Conservation (phyloP, 1,140 invertebrate species). For the Globodera ellingtonae region DNA sequence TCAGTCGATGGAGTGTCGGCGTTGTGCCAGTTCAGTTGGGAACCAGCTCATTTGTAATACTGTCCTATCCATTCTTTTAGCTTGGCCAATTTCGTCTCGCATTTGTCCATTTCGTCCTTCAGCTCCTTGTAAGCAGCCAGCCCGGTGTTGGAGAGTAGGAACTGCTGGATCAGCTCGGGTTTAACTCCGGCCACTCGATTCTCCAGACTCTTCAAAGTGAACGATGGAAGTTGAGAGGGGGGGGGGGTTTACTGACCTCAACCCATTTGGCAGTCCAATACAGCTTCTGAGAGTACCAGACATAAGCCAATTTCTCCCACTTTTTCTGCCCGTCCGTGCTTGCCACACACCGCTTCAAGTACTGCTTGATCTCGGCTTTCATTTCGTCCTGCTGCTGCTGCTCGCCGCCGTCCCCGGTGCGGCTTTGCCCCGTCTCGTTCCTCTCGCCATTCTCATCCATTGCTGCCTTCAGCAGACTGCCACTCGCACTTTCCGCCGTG, state of each 20-base stretch:
- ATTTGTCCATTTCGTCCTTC: neutral
- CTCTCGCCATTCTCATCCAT: neutral
- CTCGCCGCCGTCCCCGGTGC: neutral
- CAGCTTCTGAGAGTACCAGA: conserved; percentile 22
- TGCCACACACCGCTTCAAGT: conserved; percentile 7
- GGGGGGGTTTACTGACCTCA: neutral
- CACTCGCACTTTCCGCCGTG: neutral
- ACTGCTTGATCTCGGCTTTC: conserved; percentile 8
- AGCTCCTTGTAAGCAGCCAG: neutral
- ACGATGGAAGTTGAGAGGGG: neutral
- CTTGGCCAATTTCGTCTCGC: conserved; percentile 7
- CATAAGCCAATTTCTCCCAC: conserved; percentile 25
- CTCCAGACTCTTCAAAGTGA: neutral
- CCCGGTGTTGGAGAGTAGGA: conserved; percentile 1
- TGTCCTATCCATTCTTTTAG: conserved; percentile 24
- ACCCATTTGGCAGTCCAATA: conserved; percentile 22
- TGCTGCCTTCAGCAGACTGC: neutral
- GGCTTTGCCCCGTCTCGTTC: neutral
- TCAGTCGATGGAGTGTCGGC: neutral
- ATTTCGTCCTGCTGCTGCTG: conserved; percentile 2
- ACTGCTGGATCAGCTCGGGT: neutral
- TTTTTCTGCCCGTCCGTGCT: neutral
- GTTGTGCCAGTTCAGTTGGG: neutral
- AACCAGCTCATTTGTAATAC: neutral
- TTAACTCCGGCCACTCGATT: neutral